A percentile compares a stretch with the other conserved stretches of the same genome.
These are phyloP conservation scores for Tenrec ecaudatus DNA, from an alignment of 2,113 vertebrate species.

Conservation along the genomic window DNA sequence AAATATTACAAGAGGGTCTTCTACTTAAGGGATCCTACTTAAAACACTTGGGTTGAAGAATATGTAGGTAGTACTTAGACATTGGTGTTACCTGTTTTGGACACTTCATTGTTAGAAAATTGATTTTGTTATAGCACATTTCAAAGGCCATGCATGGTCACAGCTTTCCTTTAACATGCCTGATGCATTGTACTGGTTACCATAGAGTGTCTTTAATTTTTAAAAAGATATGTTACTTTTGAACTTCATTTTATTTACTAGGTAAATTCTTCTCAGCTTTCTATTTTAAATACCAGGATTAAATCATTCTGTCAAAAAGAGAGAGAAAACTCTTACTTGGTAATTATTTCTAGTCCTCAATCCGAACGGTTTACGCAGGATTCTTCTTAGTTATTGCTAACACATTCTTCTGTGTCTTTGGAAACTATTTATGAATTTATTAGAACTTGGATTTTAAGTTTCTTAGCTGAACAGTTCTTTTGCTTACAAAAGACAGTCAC, in stretches of 20 bases:
- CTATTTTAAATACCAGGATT: neutral
- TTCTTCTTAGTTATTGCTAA: constrained; percentile 36
- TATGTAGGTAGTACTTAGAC: constrained; percentile 20
- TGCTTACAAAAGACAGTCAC: constrained; percentile 25
- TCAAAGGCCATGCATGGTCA: neutral
- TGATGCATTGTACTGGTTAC: neutral
- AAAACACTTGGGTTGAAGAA: neutral
- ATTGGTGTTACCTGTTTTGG: neutral
- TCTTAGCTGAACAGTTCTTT: constrained; percentile 19
- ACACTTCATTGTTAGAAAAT: constrained; percentile 20
- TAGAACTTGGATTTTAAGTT: constrained; percentile 43
- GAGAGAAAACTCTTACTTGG: neutral
- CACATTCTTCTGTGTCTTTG: constrained; percentile 24
- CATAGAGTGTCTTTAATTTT: neutral
- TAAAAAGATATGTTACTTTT: neutral
- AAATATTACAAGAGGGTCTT: neutral
- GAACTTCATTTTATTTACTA: constrained; percentile 20
- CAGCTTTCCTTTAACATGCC: neutral
- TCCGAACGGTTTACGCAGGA: constrained; percentile 20
- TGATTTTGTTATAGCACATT: neutral
- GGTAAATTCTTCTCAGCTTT: constrained; percentile 45
- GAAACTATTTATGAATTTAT: constrained; percentile 25
- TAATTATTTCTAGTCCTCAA: constrained; percentile 44
- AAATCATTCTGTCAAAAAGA: neutral
- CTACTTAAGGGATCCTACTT: neutral